phyloP scores from a whole-genome alignment of 1,140 invertebrate species.

The Listronotus bonariensis region DNA sequence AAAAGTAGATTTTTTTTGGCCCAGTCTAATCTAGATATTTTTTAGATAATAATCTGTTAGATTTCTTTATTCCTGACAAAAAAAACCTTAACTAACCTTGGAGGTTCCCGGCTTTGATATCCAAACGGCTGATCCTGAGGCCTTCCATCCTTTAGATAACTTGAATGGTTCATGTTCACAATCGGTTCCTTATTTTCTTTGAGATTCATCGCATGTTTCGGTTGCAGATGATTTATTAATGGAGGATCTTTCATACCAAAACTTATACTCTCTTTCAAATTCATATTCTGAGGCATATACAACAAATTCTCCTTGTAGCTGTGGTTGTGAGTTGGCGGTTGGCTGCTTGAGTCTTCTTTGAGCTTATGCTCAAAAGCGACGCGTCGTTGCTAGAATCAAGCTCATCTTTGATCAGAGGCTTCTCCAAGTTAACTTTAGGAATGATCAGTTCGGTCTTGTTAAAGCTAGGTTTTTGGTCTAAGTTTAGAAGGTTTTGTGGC shows the following conservation, averaged over 20 bases:
- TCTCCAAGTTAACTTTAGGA: constrained; percentile 62
- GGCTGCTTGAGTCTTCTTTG: constrained; percentile 44
- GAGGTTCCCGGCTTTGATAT: constrained; percentile 31
- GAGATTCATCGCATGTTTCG: constrained; percentile 43
- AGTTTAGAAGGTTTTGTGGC: constrained; percentile 4
- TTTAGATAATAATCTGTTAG: too few relatives aligned
- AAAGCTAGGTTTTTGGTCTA: constrained; percentile 37
- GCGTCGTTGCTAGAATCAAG: constrained; percentile 55
- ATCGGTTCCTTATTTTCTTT: constrained; percentile 46
- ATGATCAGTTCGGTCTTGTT: constrained; percentile 64
- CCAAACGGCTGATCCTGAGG: constrained; percentile 36
- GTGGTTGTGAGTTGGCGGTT: constrained; percentile 20
- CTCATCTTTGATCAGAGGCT: constrained; percentile 64
- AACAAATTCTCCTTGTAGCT: constrained; percentile 46
- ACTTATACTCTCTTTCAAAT: constrained; percentile 43
- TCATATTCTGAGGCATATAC: constrained; percentile 46
- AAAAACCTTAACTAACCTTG: constrained; percentile 28
- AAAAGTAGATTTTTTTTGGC: too few relatives aligned
- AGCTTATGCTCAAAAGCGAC: constrained; percentile 42
- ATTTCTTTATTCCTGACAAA: too few relatives aligned
- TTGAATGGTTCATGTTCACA: constrained; percentile 47
- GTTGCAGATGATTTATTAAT: constrained; percentile 42
- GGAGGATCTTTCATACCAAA: constrained; percentile 47
- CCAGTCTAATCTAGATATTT: too few relatives aligned
- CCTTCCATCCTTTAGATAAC: constrained; percentile 40